These are phyloP conservation scores for Sinosuthora webbiana DNA, from an alignment of 2,113 vertebrate species.

Conservation along the genomic window DNA sequence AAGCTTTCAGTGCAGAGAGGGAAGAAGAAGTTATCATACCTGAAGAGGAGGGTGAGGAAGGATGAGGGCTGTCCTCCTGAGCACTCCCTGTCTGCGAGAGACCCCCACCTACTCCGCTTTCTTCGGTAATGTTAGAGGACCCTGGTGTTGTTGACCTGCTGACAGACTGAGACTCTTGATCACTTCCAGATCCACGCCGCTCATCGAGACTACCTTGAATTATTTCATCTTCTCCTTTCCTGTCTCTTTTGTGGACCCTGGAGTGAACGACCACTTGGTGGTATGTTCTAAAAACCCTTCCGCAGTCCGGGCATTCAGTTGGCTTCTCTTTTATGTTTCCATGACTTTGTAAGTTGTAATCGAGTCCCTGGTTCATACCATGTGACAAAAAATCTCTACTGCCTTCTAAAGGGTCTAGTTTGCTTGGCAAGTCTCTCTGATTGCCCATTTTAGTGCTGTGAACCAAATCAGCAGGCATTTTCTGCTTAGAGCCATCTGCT, in stretches of 20 bases:
- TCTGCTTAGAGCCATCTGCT: slow-evolving; percentile 90
- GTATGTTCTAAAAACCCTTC: slow-evolving; percentile 95
- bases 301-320: slow-evolving; percentile 95
- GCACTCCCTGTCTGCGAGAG: slow-evolving; percentile 95
- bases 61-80: slow-evolving; percentile 97
- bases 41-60: slow-evolving; percentile 95
- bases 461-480: slow-evolving; percentile 88
- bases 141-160: slow-evolving; percentile 96
- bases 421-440: slow-evolving; percentile 85
- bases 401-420: slow-evolving; percentile 90
- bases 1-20: not conserved
- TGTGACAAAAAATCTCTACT: slow-evolving; percentile 90
- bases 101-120: slow-evolving; percentile 91
- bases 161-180: slow-evolving; percentile 97
- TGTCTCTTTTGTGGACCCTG: slow-evolving; percentile 91
- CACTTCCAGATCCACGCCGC: slow-evolving; percentile 93
- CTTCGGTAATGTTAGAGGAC: slow-evolving; percentile 96
- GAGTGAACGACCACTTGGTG: slow-evolving; percentile 99
- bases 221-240: slow-evolving; percentile 84
- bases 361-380: slow-evolving; percentile 84
- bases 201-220: slow-evolving; percentile 86
- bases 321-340: slow-evolving; percentile 89
- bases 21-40: slow-evolving; percentile 77
- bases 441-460: slow-evolving; percentile 87
- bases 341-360: slow-evolving; percentile 84